These are phyloP conservation scores for Tamias sibiricus DNA, from an alignment of 2,113 vertebrate species.

Conservation along the genomic window DNA sequence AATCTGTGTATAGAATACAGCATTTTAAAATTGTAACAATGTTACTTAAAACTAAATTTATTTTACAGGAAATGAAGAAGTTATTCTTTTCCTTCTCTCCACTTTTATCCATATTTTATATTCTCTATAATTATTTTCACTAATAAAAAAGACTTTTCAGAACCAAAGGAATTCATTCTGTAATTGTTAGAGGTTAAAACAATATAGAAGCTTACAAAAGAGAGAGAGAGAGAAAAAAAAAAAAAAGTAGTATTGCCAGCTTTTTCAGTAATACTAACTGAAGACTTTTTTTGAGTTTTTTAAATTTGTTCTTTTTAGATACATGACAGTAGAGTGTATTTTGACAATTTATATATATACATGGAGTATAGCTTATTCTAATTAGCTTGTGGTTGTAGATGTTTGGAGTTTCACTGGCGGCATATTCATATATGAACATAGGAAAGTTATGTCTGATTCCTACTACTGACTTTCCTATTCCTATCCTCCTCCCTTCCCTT, in stretches of 20 bases:
- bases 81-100: background rate
- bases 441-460: too few relatives aligned
- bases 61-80: background rate
- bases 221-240: too few relatives aligned
- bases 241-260: background rate
- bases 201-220: background rate
- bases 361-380: too few relatives aligned
- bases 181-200: background rate
- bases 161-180: background rate
- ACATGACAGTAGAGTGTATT: too few relatives aligned
- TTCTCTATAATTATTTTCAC: slow-evolving; percentile 8
- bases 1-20: background rate
- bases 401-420: too few relatives aligned
- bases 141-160: background rate
- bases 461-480: too few relatives aligned
- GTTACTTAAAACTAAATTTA: background rate
- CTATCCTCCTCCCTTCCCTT: too few relatives aligned
- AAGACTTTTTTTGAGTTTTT: background rate
- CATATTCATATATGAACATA: too few relatives aligned
- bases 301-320: too few relatives aligned
- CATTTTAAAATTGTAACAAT: background rate
- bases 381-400: too few relatives aligned
- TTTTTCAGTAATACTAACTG: background rate
- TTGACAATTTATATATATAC: too few relatives aligned
- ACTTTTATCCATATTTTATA: background rate